phyloP scores from a whole-genome alignment of 1,140 invertebrate genomes.

The Cotesia typhae region DNA sequence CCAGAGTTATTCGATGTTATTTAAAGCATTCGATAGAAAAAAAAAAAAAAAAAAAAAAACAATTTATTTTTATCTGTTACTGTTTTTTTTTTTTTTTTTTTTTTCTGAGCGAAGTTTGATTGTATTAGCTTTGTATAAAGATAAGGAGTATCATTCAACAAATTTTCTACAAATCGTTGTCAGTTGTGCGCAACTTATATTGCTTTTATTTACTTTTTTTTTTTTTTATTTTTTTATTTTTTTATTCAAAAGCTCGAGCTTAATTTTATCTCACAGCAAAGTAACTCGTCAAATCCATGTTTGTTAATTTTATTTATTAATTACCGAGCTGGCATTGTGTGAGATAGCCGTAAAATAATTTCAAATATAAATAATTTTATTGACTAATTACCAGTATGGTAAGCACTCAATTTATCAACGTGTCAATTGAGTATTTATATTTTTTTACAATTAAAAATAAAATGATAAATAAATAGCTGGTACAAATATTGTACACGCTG shows the following conservation, averaged over 20 bases:
- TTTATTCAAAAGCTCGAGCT: constrained; percentile 30
- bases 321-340: not conserved
- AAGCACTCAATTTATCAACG: too few species aligned
- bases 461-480: too few species aligned
- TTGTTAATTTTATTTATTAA: not conserved
- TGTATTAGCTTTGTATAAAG: constrained; percentile 51
- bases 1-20: not conserved
- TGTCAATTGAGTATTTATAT: too few species aligned
- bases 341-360: not conserved
- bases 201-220: constrained; percentile 55
- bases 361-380: not conserved
- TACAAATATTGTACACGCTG: too few species aligned
- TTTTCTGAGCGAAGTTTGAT: constrained; percentile 55
- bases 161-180: constrained; percentile 55
- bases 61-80: constrained; percentile 25
- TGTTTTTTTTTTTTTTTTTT: constrained; percentile 7
- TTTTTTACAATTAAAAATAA: too few species aligned
- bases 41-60: constrained; percentile 56
- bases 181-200: constrained; percentile 58
- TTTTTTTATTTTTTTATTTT: constrained; percentile 42
- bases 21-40: constrained; percentile 10
- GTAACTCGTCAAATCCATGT: not conserved
- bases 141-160: constrained; percentile 50
- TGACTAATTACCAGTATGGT: constrained; percentile 1
- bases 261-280: constrained; percentile 10